phyloP scores from a whole-genome alignment of 2,888 invertebrate species.

The Vandiemenella viatica region DNA sequence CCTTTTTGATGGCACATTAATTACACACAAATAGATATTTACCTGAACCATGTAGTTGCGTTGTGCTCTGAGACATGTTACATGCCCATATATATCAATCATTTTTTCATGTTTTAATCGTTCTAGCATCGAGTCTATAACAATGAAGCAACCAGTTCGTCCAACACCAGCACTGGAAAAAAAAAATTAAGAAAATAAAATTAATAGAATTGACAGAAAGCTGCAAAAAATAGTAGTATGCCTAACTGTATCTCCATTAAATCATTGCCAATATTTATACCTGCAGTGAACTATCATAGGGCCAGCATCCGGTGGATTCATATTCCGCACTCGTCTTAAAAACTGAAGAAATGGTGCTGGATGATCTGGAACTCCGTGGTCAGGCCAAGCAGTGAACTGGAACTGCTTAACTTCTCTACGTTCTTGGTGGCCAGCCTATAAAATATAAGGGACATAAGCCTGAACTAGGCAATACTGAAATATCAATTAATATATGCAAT shows the following conservation, averaged over 20 bases:
- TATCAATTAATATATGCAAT: no score
- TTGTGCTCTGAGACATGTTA: slow-evolving; percentile 92
- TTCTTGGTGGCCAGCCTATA: slow-evolving; percentile 32
- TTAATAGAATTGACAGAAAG: background rate
- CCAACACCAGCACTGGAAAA: slow-evolving; percentile 62
- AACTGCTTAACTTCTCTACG: slow-evolving; percentile 90
- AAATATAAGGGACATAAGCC: background rate
- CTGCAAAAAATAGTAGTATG: background rate
- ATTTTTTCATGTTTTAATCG: slow-evolving; percentile 93
- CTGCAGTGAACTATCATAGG: slow-evolving; percentile 88
- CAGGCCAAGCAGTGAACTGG: slow-evolving; percentile 99
- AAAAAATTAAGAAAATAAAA: background rate
- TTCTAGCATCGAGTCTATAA: slow-evolving; percentile 97
- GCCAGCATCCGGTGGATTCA: slow-evolving; percentile 85
- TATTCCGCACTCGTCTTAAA: slow-evolving; percentile 75
- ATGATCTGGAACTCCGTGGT: slow-evolving; percentile 97
- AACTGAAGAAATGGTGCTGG: slow-evolving; percentile 98
- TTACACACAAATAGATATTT: no score
- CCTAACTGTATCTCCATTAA: background rate
- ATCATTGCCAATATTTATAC: slow-evolving; percentile 20
- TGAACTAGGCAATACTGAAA: no score
- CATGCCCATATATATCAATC: slow-evolving; percentile 97
- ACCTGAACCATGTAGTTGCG: slow-evolving; percentile 94
- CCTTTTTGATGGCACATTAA: no score
- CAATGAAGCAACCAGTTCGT: slow-evolving; percentile 92